phyloP scores from a whole-genome alignment of 1,140 invertebrate genomes.

The Orchesella cincta region DNA sequence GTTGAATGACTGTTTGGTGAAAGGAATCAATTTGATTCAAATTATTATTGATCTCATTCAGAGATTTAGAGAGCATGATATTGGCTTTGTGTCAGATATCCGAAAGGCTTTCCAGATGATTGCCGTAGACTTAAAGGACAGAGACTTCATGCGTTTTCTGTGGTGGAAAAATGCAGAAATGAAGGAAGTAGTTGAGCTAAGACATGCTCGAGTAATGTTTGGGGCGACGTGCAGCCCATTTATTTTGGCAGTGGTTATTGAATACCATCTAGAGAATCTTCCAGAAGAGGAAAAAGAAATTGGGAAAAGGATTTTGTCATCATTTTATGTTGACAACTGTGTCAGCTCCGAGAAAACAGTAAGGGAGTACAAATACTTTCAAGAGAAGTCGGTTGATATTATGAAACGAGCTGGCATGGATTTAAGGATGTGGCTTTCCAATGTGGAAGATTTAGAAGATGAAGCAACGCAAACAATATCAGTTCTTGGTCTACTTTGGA shows the following conservation, averaged over 20 bases:
- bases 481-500: background rate
- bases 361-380: background rate
- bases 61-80: too few species aligned
- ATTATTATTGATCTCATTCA: too few species aligned
- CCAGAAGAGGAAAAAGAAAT: background rate
- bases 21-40: too few species aligned
- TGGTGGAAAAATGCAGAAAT: slow-evolving; percentile 49
- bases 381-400: background rate
- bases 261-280: background rate
- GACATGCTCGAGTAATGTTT: slow-evolving; percentile 52
- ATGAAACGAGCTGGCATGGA: background rate
- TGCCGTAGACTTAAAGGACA: too few species aligned
- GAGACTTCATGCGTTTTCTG: slow-evolving; percentile 54
- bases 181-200: slow-evolving; percentile 35
- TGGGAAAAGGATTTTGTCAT: background rate
- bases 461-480: background rate
- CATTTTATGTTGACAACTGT: slow-evolving; percentile 13
- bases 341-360: background rate
- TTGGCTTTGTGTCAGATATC: too few species aligned
- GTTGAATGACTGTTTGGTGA: too few species aligned
- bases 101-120: too few species aligned
- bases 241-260: slow-evolving; percentile 25
- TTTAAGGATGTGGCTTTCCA: background rate
- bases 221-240: slow-evolving; percentile 45
- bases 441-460: background rate